Conservation (phyloP, 2,888 invertebrate species). For the Athalia rosae region DNA sequence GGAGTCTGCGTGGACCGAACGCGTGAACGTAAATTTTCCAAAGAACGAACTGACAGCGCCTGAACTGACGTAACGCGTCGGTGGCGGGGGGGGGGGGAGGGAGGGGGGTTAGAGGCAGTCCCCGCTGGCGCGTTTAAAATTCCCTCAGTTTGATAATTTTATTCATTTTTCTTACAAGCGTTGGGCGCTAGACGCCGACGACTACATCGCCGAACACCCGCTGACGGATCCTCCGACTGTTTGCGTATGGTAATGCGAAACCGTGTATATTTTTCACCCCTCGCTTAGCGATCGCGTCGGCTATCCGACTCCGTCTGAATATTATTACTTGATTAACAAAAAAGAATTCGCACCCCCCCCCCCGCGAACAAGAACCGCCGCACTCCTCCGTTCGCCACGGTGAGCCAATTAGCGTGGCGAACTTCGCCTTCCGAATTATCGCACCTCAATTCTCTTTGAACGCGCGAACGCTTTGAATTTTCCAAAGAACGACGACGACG, state of each 20-base stretch:
- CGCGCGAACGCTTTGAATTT: neutral
- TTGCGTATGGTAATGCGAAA: conserved; percentile 65
- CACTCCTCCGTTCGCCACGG: conserved; percentile 22
- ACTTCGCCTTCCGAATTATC: conserved; percentile 35
- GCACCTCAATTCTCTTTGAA: neutral
- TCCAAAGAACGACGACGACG: too few species aligned
- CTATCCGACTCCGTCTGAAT: conserved; percentile 63
- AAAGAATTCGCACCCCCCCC: conserved; percentile 52
- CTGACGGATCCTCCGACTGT: conserved; percentile 54
- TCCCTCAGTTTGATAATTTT: conserved; percentile 64
- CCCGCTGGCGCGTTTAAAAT: conserved; percentile 52
- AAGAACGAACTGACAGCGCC: conserved; percentile 39
- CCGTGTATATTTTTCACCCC: conserved; percentile 60
- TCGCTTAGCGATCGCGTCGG: conserved; percentile 35
- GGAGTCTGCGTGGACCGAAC: neutral
- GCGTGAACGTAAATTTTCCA: conserved; percentile 10
- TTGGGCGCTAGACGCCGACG: conserved; percentile 36
- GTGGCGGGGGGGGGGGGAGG: too few species aligned
- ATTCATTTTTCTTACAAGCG: conserved; percentile 57
- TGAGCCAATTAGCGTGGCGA: conserved; percentile 35
- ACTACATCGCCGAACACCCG: conserved; percentile 45
- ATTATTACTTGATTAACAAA: conserved; percentile 72
- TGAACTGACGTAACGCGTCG: too few species aligned
- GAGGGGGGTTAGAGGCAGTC: too few species aligned
- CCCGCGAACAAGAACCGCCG: neutral